These are phyloP conservation scores for Oreochromis tanganicae DNA, from an alignment of 2,113 vertebrate species.

Conservation along the genomic window DNA sequence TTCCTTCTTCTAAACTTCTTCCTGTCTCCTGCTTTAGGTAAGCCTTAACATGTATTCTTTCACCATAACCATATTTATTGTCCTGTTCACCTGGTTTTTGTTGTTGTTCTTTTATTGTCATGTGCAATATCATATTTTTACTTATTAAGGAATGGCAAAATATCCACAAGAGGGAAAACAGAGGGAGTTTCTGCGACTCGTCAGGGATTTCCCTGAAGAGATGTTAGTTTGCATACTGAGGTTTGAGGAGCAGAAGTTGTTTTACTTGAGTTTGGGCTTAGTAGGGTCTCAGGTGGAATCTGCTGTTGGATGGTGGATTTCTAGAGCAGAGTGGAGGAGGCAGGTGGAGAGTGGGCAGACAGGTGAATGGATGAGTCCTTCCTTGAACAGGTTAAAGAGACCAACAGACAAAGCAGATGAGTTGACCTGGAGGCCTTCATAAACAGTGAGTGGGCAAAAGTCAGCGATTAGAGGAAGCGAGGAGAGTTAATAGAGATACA, in stretches of 20 bases:
- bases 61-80: background rate
- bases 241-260: background rate
- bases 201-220: background rate
- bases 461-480: background rate
- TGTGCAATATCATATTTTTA: background rate
- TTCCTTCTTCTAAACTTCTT: background rate
- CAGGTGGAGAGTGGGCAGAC: background rate
- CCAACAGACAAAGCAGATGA: background rate
- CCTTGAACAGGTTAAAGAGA: background rate
- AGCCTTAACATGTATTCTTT: background rate
- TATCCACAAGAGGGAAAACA: too few species aligned
- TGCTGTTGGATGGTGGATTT: background rate
- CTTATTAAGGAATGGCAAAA: background rate
- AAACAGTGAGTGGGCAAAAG: background rate
- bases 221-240: background rate
- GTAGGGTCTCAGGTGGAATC: background rate
- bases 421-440: background rate
- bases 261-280: background rate
- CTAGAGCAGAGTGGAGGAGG: background rate
- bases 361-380: background rate
- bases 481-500: background rate
- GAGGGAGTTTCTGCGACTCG: background rate
- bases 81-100: background rate
- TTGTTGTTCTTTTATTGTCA: background rate
- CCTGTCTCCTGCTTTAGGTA: background rate